Conservation (phyloP, 2,888 invertebrate species). For the Herminia tarsipennalis region DNA sequence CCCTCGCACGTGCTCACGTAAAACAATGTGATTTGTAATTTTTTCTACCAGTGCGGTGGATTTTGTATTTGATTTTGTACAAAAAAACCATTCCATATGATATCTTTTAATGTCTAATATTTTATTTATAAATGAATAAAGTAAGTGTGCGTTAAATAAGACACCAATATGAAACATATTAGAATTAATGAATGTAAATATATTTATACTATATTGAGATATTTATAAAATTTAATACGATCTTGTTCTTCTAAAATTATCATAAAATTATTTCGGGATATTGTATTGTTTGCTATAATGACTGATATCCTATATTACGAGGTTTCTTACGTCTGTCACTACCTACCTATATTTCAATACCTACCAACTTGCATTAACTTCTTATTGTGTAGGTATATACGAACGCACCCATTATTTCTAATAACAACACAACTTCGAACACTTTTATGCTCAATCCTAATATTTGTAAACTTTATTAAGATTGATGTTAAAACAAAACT, state of each 20-base stretch:
- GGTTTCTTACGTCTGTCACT: slow-evolving; percentile 62
- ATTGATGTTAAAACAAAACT: slow-evolving; percentile 35
- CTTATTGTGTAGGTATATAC: slow-evolving; percentile 63
- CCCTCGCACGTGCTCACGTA: slow-evolving; percentile 61
- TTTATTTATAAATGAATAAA: slow-evolving; percentile 75
- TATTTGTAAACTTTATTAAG: slow-evolving; percentile 46
- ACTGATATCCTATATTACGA: slow-evolving; percentile 62
- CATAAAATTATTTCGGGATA: slow-evolving; percentile 72
- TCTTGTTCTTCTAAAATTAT: slow-evolving; percentile 83
- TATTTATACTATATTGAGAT: slow-evolving; percentile 84
- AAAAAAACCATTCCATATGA: slow-evolving; percentile 84
- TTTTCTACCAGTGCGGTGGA: slow-evolving; percentile 74
- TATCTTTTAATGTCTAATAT: slow-evolving; percentile 77
- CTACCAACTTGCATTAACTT: slow-evolving; percentile 55
- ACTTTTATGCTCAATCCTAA: slow-evolving; percentile 59
- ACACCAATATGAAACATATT: slow-evolving; percentile 84
- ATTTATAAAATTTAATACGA: slow-evolving; percentile 84
- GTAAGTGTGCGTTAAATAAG: slow-evolving; percentile 83
- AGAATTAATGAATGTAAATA: slow-evolving; percentile 81
- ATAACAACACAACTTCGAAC: slow-evolving; percentile 53
- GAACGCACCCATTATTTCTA: slow-evolving; percentile 63
- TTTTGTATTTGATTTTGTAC: slow-evolving; percentile 82
- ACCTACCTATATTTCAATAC: slow-evolving; percentile 53
- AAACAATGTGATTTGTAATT: slow-evolving; percentile 76
- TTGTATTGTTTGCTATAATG: slow-evolving; percentile 67